These are phyloP conservation scores for Tyrophagus putrescentiae DNA, from an alignment of 1,140 invertebrate genomes.

Conservation along the genomic window DNA sequence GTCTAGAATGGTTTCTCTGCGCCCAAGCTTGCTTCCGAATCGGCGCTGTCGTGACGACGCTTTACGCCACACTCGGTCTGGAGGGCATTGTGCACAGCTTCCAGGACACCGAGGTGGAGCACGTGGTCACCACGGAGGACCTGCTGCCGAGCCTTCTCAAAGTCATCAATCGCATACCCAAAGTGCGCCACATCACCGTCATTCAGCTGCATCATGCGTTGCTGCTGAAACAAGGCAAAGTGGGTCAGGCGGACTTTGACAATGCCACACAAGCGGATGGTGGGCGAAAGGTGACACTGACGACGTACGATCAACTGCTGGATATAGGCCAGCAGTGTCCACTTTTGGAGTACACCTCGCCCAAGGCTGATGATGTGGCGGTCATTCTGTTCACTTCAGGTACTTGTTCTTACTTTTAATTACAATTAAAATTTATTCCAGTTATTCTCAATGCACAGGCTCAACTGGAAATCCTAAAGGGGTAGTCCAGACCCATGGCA, in stretches of 20 bases:
- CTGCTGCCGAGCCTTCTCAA: slow-evolving; percentile 53
- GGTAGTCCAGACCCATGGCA: slow-evolving; percentile 57
- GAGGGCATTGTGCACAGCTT: slow-evolving; percentile 88
- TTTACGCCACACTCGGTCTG: slow-evolving; percentile 89
- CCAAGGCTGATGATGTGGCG: slow-evolving; percentile 49
- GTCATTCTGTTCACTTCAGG: slow-evolving; percentile 87
- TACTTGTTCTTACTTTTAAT: slow-evolving; percentile 54
- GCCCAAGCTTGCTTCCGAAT: slow-evolving; percentile 36
- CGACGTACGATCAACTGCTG: neutral
- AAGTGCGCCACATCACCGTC: slow-evolving; percentile 1
- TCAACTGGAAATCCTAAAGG: slow-evolving; percentile 76
- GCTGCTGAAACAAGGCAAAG: too few relatives aligned
- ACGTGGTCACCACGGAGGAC: slow-evolving; percentile 49
- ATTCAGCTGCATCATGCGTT: slow-evolving; percentile 16
- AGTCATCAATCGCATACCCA: neutral
- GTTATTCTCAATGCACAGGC: slow-evolving; percentile 38
- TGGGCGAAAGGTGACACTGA: neutral
- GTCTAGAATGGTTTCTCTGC: slow-evolving; percentile 90
- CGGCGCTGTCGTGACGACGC: slow-evolving; percentile 57
- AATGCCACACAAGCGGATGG: neutral
- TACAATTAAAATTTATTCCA: slow-evolving; percentile 27
- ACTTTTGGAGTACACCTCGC: slow-evolving; percentile 28
- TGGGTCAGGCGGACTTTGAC: neutral
- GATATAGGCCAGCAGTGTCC: neutral
- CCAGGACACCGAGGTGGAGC: slow-evolving; percentile 79